phyloP scores from a whole-genome alignment of 1,140 invertebrate species.

The Bactericera cockerelli region DNA sequence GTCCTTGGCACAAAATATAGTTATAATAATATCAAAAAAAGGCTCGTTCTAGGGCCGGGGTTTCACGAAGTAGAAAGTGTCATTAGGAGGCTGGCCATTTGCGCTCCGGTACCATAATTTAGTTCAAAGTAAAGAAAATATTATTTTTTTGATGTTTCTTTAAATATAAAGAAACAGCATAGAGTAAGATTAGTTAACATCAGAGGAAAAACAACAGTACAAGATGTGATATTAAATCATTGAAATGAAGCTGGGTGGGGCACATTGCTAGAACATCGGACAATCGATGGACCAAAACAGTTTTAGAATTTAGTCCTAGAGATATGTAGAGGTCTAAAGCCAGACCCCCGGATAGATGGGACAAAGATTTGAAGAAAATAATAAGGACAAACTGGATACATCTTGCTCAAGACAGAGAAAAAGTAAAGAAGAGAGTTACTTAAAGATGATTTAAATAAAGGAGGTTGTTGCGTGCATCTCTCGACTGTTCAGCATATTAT shows the following conservation, averaged over 20 bases:
- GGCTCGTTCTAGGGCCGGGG: too few species aligned
- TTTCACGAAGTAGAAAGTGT: too few species aligned
- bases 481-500: too few species aligned
- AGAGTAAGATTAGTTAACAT: not conserved
- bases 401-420: not conserved
- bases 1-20: too few species aligned
- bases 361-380: not conserved
- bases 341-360: not conserved
- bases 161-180: not conserved
- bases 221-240: not conserved
- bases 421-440: not conserved
- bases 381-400: not conserved
- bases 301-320: not conserved
- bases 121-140: too few species aligned
- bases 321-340: not conserved
- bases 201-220: not conserved
- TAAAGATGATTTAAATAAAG: too few species aligned
- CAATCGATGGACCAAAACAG: not conserved
- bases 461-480: too few species aligned
- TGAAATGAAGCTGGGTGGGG: not conserved
- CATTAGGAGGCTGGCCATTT: too few species aligned
- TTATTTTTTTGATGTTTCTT: too few species aligned
- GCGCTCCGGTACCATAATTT: too few species aligned
- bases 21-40: too few species aligned
- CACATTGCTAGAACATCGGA: not conserved